phyloP scores from a whole-genome alignment of 2,888 invertebrate genomes.

The Eledona agricola region DNA sequence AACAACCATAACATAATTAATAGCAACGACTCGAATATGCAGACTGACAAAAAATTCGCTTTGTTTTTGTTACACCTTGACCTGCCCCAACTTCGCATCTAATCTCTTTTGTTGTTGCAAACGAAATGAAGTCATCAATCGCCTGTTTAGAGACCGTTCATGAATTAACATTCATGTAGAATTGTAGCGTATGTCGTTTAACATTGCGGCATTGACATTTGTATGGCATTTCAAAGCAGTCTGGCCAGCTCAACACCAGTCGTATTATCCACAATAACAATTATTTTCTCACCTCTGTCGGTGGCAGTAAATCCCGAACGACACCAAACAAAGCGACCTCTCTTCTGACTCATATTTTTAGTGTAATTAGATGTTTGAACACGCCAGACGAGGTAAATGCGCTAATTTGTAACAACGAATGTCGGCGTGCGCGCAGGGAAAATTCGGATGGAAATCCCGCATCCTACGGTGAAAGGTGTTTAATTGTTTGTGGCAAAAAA shows the following conservation, averaged over 20 bases:
- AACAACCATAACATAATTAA: slow-evolving; percentile 22
- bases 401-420: too few relatives aligned
- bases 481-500: slow-evolving; percentile 2
- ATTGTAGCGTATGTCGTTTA: slow-evolving; percentile 14
- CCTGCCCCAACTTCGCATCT: slow-evolving; percentile 13
- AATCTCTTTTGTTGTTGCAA: too few relatives aligned
- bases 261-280: slow-evolving; percentile 4
- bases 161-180: slow-evolving; percentile 20
- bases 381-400: too few relatives aligned
- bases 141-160: slow-evolving; percentile 4
- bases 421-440: too few relatives aligned
- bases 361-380: too few relatives aligned
- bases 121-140: too few relatives aligned
- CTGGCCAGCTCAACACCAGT: slow-evolving; percentile 30
- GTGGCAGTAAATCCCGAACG: too few relatives aligned
- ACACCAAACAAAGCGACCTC: too few relatives aligned
- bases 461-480: slow-evolving; percentile 8
- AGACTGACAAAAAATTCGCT: slow-evolving; percentile 24
- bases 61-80: slow-evolving; percentile 22
- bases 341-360: too few relatives aligned
- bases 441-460: slow-evolving; percentile 8
- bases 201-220: slow-evolving; percentile 42
- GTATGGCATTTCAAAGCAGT: slow-evolving; percentile 36
- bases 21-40: slow-evolving; percentile 14
- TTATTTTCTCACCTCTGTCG: slow-evolving; percentile 7